Conservation (phyloP, 2,113 vertebrate genomes). For the Leptodactylus fuscus region DNA sequence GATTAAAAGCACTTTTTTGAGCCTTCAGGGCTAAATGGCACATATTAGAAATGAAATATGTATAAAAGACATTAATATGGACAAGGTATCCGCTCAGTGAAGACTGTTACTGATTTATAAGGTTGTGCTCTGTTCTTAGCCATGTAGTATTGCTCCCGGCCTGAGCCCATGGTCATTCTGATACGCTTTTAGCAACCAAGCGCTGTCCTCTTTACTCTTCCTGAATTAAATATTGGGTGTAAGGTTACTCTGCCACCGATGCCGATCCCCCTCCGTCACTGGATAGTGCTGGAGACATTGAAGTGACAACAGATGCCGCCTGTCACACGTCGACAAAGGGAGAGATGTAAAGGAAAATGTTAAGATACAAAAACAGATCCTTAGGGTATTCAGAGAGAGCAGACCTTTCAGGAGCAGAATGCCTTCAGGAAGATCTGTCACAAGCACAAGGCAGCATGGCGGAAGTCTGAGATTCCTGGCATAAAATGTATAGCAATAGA, state of each 20-base stretch:
- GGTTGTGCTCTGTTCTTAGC: neutral
- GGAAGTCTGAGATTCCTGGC: neutral
- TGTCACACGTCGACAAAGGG: conserved; percentile 25
- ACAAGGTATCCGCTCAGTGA: neutral
- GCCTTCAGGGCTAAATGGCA: neutral
- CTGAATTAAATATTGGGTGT: conserved; percentile 38
- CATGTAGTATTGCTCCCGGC: neutral
- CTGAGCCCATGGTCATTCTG: neutral
- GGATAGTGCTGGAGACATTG: neutral
- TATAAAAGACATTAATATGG: neutral
- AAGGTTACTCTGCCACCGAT: conserved; percentile 19
- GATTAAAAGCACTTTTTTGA: neutral
- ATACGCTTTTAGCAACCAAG: neutral
- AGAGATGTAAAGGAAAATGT: conserved; percentile 27
- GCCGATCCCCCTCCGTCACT: conserved; percentile 37
- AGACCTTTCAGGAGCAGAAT: conserved; percentile 27
- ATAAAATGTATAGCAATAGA: neutral
- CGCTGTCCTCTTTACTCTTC: neutral
- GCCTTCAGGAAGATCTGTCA: conserved; percentile 5
- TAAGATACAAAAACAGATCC: conserved; percentile 43
- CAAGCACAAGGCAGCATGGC: neutral
- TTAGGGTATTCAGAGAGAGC: conserved; percentile 14
- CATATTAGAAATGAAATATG: conserved; percentile 1
- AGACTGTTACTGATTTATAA: neutral
- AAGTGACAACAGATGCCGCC: conserved; percentile 44